These are phyloP conservation scores for Epirrhoe alternata DNA, from an alignment of 2,888 invertebrate species.

Conservation along the genomic window DNA sequence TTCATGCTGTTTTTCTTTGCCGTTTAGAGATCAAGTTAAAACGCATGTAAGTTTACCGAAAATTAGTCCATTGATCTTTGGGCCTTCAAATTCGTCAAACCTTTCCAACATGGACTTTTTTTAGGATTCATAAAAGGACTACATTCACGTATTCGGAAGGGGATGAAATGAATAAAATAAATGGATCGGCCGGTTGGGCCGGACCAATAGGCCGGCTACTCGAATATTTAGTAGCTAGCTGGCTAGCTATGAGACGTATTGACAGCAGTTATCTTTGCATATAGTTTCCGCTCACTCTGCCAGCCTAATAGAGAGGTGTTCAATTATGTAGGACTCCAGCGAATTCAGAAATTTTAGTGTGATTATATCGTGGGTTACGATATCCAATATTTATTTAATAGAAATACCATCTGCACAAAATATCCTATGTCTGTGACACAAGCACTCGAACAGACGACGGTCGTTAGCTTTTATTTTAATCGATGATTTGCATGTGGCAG, in stretches of 20 bases:
- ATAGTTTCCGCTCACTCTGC: slow-evolving; percentile 15
- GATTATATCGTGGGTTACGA: too few relatives aligned
- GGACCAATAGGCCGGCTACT: slow-evolving; percentile 36
- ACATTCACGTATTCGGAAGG: background rate
- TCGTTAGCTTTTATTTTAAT: too few relatives aligned
- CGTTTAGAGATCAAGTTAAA: too few relatives aligned
- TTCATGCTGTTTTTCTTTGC: too few relatives aligned
- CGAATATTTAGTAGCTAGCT: slow-evolving; percentile 52
- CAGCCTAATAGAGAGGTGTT: background rate
- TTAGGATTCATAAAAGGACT: slow-evolving; percentile 1
- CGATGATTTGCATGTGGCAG: too few relatives aligned
- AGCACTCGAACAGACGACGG: too few relatives aligned
- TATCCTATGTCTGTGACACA: too few relatives aligned
- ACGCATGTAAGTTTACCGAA: too few relatives aligned
- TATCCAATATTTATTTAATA: too few relatives aligned
- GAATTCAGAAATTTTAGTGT: background rate
- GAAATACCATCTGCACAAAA: too few relatives aligned
- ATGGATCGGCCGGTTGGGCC: slow-evolving; percentile 43
- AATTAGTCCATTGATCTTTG: too few relatives aligned
- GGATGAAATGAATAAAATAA: slow-evolving; percentile 51
- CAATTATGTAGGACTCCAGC: background rate
- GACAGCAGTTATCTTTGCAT: slow-evolving; percentile 53
- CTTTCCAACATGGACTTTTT: background rate
- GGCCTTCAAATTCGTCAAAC: background rate
- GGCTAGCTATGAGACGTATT: slow-evolving; percentile 52